Evolutionary conservation across 2,888 invertebrate genomes (phyloP).

Genomic region (Tenthredo amoena): DNA sequence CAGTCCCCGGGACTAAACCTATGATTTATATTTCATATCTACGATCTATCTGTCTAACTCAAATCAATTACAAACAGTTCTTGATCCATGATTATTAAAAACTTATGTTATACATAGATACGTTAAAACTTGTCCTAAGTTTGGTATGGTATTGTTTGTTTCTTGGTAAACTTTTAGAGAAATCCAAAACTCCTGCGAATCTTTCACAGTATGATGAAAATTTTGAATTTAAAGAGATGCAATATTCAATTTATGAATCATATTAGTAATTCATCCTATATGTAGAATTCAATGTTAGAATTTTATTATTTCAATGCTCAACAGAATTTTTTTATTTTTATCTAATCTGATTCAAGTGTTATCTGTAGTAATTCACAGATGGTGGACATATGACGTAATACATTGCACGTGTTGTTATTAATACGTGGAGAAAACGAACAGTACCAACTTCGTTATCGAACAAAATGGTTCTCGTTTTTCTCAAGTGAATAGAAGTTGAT

Average conservation of each 20-base stretch:
- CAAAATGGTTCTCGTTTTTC: neutral
- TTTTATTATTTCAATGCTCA: neutral
- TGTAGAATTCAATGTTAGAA: neutral
- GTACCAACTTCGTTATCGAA: neutral
- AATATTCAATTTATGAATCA: neutral
- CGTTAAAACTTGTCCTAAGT: too few species aligned
- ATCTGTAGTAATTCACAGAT: neutral
- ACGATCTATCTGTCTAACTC: too few species aligned
- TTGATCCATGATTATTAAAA: too few species aligned
- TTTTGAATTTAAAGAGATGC: too few species aligned
- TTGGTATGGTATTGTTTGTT: too few species aligned
- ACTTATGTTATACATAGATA: too few species aligned
- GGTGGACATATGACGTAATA: neutral
- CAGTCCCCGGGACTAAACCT: too few species aligned
- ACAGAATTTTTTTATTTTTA: neutral
- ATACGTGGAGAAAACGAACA: neutral
- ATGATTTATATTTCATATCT: too few species aligned
- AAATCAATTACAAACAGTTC: too few species aligned
- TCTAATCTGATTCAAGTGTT: neutral
- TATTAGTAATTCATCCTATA: neutral
- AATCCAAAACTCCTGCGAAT: too few species aligned
- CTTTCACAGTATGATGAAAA: too few species aligned
- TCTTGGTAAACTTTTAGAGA: too few species aligned
- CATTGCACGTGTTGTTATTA: neutral
- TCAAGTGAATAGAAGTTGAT: conserved; percentile 1